Evolutionary conservation across 2,797 vertebrate genomes (phyloP), one percentile per base, ranked within the genome.

Genomic region (Odontamblyopus rebecca): DNA sequence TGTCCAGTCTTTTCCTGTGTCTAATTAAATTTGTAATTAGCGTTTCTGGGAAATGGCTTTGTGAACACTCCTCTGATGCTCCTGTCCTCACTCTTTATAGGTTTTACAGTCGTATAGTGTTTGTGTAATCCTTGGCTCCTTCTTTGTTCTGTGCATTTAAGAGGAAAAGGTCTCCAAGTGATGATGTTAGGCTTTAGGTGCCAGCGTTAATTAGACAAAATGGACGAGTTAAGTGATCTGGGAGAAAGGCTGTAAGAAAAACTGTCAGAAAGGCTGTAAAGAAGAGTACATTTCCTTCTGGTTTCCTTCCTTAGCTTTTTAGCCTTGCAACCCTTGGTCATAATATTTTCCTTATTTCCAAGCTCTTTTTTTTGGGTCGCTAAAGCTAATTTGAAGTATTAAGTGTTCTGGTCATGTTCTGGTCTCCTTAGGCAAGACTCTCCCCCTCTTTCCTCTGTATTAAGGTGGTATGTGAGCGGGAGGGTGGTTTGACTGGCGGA

Each of bases 21-120:
- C 0, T 76, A 73, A 86, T 84, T 51, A 69, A 38, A 50, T 61
- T 79, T 85, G 83, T 84, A 81, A 76, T 85, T 83, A 87, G 71
- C 61, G 23, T 32, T 83, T 79, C 69, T 73, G 51, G 69, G 87
- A 74, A 57, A 41, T 54, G 67, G 30, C 23, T 48, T 7, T 50
- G 51, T 19, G 61, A 68, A n/a, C 75, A 12, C 61, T 76, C 56
- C 1, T 35, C 16, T 71, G 16, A 76, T 70, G 66, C 51, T 23
- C 27, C 30, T 63, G 74, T 72, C 68, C 61, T 51, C 65, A 64
- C 60, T 71, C 63, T 74, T 67, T 38, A 6, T 35, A 35, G 32
- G 6, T 6, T 35, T 35, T 35, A 35, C 6, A 35, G 32, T 51
- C 64, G 61, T 66, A 48, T 32, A 48, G 71, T 71, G 61, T 74